Evolutionary conservation across 2,113 vertebrate species (phyloP).

Genomic region (Phrynosoma blainvillii): DNA sequence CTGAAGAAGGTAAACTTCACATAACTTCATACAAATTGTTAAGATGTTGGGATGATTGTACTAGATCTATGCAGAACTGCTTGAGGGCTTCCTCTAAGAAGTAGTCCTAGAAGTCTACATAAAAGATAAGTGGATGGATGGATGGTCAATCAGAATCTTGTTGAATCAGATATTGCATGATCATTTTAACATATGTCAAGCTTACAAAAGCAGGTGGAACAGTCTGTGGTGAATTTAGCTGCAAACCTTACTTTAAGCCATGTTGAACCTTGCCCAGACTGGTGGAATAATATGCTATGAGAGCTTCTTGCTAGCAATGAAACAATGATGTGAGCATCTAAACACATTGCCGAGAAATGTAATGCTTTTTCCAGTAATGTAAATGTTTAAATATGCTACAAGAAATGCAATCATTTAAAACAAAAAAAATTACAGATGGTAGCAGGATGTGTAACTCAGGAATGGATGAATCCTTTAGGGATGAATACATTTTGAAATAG

Average conservation of each 20-base stretch:
- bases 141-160: not conserved
- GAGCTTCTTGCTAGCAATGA: not conserved
- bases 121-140: not conserved
- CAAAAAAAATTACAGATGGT: not conserved
- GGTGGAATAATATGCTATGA: not conserved
- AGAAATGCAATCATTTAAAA: no score
- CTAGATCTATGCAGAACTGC: not conserved
- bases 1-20: constrained; percentile 1
- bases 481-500: no score
- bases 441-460: not conserved
- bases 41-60: not conserved
- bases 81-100: not conserved
- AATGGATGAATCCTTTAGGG: no score
- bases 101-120: not conserved
- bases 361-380: not conserved
- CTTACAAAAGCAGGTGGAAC: not conserved
- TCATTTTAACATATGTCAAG: not conserved
- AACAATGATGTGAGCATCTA: not conserved
- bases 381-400: not conserved
- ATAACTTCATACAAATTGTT: not conserved
- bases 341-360: not conserved
- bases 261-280: not conserved
- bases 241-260: not conserved
- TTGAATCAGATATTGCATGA: not conserved
- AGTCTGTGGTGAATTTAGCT: not conserved